Evolutionary conservation across 2,113 vertebrate species (phyloP), one percentile per base, ranked within the genome.

Genomic region (Rhagologus leucostigma): DNA sequence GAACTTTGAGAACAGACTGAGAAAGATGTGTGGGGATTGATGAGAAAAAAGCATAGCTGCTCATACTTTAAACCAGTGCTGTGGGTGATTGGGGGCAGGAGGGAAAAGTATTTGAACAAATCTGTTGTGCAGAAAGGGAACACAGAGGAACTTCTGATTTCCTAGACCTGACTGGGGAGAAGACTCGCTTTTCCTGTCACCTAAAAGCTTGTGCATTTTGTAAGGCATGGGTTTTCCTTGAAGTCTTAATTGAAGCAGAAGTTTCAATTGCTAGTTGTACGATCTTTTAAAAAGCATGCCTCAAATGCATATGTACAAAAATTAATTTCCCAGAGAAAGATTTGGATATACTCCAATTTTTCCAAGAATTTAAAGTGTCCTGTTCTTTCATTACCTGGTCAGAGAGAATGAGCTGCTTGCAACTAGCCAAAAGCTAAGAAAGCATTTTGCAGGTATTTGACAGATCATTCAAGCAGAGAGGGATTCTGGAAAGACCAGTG

Each of bases 31-130:
- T 5, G n/a, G 56, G 30, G 27, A 12, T 9, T 76, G 29, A 59
- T 21, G 33, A 80, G 63, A 83, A 80, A 91, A 47, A 9, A 68
- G 10, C 17, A 19, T 18, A 83, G 53, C 13, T 89, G 16, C 27
- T 89, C 23, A 59, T 63, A 84, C 41, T 86, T 86, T 73, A 76
- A 71, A 83, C 7, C 11, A 70, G 16, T 29, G 20, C 12, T 46
- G 7, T 35, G 13, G 15, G 22, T 59, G 26, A 11, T 3, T 17
- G 2, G 0, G 3, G 3, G 3, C 9, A 37, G 12, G 13, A 59
- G 13, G 20, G 26, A 60, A 47, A 44, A n/a, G 6, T 70, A 12
- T 71, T 68, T 59, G 56, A 76, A 49, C 33, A 88, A 39, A 29
- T 49, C 13, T 73, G 1, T 39, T 64, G 8, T 95, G 57, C 24